Percentiles rank a stretch among this genome's conserved stretches.
phyloP scores from a whole-genome alignment of 2,113 vertebrate species.

The Xiphorhynchus elegans region DNA sequence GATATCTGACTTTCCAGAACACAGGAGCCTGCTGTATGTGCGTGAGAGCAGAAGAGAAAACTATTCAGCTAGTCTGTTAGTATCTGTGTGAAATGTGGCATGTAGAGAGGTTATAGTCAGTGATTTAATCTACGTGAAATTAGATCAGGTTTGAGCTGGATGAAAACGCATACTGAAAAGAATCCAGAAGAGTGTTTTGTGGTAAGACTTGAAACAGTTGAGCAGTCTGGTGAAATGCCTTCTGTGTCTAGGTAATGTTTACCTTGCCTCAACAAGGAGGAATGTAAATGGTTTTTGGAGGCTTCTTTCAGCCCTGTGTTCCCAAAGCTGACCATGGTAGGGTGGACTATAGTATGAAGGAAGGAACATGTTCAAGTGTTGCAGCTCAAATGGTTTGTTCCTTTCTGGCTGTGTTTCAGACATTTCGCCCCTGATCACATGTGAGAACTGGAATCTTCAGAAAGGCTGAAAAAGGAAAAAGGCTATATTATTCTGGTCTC shows the following conservation, averaged over 20 bases:
- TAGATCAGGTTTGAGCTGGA: neutral
- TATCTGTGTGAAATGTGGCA: neutral
- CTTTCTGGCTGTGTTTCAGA: neutral
- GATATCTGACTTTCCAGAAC: neutral
- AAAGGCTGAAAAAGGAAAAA: neutral
- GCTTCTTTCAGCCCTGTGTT: neutral
- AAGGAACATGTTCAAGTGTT: neutral
- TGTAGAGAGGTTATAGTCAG: neutral
- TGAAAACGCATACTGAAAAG: neutral
- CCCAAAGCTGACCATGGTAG: neutral
- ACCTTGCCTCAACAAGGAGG: neutral
- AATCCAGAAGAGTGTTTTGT: neutral
- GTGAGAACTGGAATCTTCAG: neutral
- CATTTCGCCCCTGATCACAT: fast-evolving
- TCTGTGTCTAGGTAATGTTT: neutral
- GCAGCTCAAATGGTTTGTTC: neutral
- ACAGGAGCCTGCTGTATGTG: neutral
- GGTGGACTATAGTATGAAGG: neutral
- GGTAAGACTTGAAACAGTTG: neutral
- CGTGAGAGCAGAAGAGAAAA: neutral
- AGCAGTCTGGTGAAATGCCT: neutral
- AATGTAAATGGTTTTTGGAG: neutral
- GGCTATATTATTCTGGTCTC: neutral
- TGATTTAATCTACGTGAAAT: neutral
- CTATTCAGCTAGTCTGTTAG: neutral